Percentiles rank a stretch among this genome's conserved stretches.
Conservation (phyloP, 2,113 vertebrate species). For the Oryzias curvinotus region DNA sequence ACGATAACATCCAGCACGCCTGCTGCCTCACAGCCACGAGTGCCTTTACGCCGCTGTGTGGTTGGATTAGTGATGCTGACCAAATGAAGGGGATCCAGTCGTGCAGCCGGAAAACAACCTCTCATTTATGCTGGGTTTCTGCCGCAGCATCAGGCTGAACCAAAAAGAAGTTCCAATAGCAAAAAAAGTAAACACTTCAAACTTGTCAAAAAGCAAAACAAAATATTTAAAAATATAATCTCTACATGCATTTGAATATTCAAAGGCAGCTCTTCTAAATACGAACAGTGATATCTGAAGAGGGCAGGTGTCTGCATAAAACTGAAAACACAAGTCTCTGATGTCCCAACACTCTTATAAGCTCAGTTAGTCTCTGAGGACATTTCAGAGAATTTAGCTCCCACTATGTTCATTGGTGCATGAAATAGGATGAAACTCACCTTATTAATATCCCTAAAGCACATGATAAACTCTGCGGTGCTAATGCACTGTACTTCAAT, state of each 20-base stretch:
- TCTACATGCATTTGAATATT: too few species aligned
- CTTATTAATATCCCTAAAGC: constrained; percentile 45
- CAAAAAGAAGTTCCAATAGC: background rate
- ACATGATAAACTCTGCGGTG: constrained; percentile 7
- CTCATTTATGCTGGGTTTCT: constrained; percentile 18
- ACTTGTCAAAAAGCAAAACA: too few species aligned
- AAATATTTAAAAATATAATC: too few species aligned
- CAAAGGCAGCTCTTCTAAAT: constrained; percentile 8
- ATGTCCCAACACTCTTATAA: constrained; percentile 18
- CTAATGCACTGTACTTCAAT: constrained; percentile 4
- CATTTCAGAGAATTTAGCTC: constrained; percentile 19
- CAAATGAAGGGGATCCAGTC: constrained; percentile 26
- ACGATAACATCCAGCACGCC: too few species aligned
- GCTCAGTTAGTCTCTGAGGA: constrained; percentile 41
- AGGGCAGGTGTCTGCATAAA: constrained; percentile 9
- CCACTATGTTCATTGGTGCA: constrained; percentile 32
- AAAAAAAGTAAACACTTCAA: background rate
- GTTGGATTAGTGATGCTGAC: constrained; percentile 15
- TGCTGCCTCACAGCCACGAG: too few species aligned
- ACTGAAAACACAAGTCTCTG: constrained; percentile 1
- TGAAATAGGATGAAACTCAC: constrained; percentile 52
- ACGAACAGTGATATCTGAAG: background rate
- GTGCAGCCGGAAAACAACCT: background rate
- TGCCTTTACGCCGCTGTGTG: background rate
- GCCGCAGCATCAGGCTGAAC: constrained; percentile 16